Percentiles rank a stretch among this genome's conserved stretches.
Evolutionary conservation across 2,797 vertebrate species (phyloP).

Genomic region (Galagoides demidoff): DNA sequence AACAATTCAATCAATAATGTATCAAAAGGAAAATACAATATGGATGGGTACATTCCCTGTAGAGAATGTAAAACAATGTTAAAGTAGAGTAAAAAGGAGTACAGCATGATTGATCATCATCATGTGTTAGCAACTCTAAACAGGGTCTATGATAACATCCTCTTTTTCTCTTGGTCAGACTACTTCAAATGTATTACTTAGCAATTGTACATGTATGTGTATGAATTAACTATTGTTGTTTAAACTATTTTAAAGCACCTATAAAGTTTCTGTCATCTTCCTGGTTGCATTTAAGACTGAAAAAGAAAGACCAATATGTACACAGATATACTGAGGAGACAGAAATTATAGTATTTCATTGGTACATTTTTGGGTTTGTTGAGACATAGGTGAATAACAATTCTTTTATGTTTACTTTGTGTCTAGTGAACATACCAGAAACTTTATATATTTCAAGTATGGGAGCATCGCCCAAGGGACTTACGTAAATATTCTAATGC

Average conservation of each 20-base stretch:
- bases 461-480: neutral
- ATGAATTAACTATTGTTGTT: neutral
- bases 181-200: neutral
- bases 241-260: neutral
- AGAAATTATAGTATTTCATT: neutral
- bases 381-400: neutral
- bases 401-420: neutral
- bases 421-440: neutral
- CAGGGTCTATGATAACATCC: neutral
- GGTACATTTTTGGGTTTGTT: neutral
- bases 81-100: neutral
- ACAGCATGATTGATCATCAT: neutral
- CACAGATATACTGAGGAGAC: neutral
- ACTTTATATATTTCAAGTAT: neutral
- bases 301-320: neutral
- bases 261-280: neutral
- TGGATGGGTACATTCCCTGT: rapidly evolving
- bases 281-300: neutral
- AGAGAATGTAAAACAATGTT: neutral
- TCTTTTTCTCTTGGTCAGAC: neutral
- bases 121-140: neutral
- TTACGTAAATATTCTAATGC: neutral
- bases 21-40: neutral
- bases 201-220: neutral
- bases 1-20: neutral